phyloP scores from a whole-genome alignment of 64 coral and sea anemone species.

The Montipora sp. region DNA sequence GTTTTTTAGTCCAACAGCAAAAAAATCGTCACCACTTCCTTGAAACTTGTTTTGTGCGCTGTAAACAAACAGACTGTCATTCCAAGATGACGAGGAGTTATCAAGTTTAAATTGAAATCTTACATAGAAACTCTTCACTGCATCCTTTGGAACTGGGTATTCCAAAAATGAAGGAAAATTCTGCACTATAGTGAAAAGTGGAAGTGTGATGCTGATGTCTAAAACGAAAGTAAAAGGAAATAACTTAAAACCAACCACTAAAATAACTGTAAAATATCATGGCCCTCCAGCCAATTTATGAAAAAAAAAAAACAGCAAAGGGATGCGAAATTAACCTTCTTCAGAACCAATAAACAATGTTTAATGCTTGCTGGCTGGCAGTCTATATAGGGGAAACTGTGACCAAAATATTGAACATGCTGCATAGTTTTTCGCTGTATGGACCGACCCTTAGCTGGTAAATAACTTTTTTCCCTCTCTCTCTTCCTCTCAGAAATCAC shows the following conservation, averaged over 20 bases:
- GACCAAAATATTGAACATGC: too few relatives aligned
- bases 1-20: constrained; percentile 85
- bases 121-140: constrained; percentile 65
- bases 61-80: constrained; percentile 71
- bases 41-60: constrained; percentile 74
- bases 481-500: too few relatives aligned
- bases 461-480: too few relatives aligned
- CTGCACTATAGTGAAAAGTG: constrained; percentile 63
- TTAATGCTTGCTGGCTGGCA: too few relatives aligned
- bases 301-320: not conserved
- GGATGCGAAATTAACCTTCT: too few relatives aligned
- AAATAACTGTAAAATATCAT: too few relatives aligned
- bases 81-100: constrained; percentile 38
- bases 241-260: not conserved
- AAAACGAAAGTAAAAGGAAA: not conserved
- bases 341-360: too few relatives aligned
- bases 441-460: too few relatives aligned
- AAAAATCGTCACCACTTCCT: constrained; percentile 87
- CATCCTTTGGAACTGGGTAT: constrained; percentile 65
- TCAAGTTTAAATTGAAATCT: constrained; percentile 79
- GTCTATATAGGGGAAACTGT: too few relatives aligned
- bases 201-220: constrained; percentile 76
- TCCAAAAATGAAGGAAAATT: constrained; percentile 77
- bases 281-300: not conserved
- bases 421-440: too few relatives aligned